Conservation (phyloP, 2,888 invertebrate species). For the Rhodophaea formosa region DNA sequence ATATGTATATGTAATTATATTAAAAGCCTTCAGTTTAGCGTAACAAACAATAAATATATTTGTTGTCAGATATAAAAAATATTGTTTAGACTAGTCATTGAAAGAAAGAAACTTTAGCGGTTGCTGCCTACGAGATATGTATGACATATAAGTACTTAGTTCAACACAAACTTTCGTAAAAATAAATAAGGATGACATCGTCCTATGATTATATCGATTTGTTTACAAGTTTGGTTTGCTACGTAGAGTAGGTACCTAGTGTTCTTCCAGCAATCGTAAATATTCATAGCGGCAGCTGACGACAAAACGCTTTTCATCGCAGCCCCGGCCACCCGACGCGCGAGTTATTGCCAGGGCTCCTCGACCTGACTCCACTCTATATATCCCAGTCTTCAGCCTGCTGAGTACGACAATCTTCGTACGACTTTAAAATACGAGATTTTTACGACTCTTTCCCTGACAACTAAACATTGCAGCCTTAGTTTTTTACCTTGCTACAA, state of each 20-base stretch:
- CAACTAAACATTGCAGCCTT: constrained; percentile 1
- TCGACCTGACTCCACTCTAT: constrained; percentile 50
- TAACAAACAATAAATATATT: no score
- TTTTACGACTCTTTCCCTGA: background rate
- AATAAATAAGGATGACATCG: no score
- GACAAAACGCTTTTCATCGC: constrained; percentile 67
- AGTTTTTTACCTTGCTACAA: constrained; percentile 6
- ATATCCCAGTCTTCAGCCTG: constrained; percentile 30
- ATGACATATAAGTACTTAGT: no score
- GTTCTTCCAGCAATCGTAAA: constrained; percentile 56
- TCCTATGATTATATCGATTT: background rate
- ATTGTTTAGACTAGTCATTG: no score
- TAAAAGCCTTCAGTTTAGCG: no score
- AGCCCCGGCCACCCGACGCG: constrained; percentile 64
- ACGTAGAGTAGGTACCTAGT: constrained; percentile 28
- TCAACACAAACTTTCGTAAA: no score
- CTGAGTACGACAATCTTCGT: background rate
- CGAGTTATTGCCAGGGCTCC: constrained; percentile 56
- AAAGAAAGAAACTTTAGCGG: no score
- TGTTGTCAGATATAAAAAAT: background rate
- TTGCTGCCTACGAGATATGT: no score
- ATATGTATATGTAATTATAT: no score
- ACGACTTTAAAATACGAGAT: background rate
- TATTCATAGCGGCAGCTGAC: constrained; percentile 65
- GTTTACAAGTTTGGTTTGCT: background rate